Percentiles rank a stretch among this genome's conserved stretches.
Conservation (phyloP, 2,113 vertebrate species). For the Anguilla japonica region DNA sequence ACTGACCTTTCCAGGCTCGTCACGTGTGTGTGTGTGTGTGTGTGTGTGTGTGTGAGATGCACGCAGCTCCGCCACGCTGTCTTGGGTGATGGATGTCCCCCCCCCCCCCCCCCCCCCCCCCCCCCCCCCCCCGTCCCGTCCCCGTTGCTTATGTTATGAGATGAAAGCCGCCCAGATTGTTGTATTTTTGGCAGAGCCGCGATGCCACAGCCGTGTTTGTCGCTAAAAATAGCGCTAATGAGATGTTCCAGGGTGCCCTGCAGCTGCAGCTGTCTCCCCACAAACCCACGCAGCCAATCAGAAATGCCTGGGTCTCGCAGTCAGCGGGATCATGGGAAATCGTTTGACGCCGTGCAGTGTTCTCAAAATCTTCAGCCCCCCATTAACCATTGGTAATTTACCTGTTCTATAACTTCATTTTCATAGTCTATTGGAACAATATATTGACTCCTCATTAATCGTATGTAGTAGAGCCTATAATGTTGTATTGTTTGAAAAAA, state of each 20-base stretch:
- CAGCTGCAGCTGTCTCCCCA: conserved; percentile 31
- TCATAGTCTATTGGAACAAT: neutral
- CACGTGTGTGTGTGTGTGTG: neutral
- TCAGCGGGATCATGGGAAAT: conserved; percentile 46
- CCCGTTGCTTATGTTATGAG: conserved; percentile 39
- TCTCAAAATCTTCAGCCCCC: conserved; percentile 11
- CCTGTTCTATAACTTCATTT: conserved; percentile 8
- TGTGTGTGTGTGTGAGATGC: conserved; percentile 25
- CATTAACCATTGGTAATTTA: too few species aligned
- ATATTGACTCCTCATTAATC: too few species aligned
- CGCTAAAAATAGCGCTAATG: conserved; percentile 64
- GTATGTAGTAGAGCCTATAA: too few species aligned
- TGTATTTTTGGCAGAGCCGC: conserved; percentile 49
- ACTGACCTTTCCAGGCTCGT: conserved; percentile 7
- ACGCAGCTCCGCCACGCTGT: conserved; percentile 40
- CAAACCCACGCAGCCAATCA: conserved; percentile 43
- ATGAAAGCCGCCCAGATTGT: conserved; percentile 36
- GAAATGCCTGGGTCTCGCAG: too few species aligned
- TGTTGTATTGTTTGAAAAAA: too few species aligned
- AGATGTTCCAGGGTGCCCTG: conserved; percentile 50
- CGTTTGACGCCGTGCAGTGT: conserved; percentile 42
- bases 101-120: conserved; percentile 4
- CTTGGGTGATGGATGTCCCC: conserved; percentile 27
- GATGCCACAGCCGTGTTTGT: conserved; percentile 49
- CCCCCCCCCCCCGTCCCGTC: conserved; percentile 30